These are phyloP conservation scores for Porites cylindrica DNA, from an alignment of 92 coral and sea anemone genomes.

Conservation along the genomic window DNA sequence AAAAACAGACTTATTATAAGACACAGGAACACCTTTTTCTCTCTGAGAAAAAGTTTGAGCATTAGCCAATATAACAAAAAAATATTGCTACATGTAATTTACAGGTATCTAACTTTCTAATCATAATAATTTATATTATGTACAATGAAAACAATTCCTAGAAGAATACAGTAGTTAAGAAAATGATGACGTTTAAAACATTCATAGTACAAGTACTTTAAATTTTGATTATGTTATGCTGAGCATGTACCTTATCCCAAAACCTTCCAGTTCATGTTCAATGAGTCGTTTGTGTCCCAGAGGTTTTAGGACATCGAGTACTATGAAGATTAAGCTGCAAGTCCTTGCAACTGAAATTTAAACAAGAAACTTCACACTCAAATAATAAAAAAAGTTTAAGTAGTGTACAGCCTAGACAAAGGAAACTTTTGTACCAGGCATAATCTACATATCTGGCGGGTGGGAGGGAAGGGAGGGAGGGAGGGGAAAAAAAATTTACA, in stretches of 20 bases:
- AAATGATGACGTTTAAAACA: not conserved
- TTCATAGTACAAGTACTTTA: not conserved
- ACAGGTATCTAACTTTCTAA: too few species aligned
- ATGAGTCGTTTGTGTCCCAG: slow-evolving; percentile 95
- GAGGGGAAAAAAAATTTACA: too few species aligned
- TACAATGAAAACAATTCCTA: not conserved
- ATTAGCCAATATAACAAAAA: too few species aligned
- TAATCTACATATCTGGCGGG: too few species aligned
- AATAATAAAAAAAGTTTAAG: too few species aligned
- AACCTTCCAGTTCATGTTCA: slow-evolving; percentile 96
- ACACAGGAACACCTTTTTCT: not conserved
- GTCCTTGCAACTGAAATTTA: slow-evolving; percentile 91
- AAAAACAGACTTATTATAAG: not conserved
- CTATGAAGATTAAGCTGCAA: slow-evolving; percentile 94
- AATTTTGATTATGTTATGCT: too few species aligned
- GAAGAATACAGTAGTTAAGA: not conserved
- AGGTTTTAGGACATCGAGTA: slow-evolving; percentile 96
- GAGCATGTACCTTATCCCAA: slow-evolving; percentile 87
- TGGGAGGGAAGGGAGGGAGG: too few species aligned
- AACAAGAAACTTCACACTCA: not conserved
- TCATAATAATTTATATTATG: not conserved
- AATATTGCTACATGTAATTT: too few species aligned
- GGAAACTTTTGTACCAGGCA: too few species aligned
- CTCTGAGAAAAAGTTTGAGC: too few species aligned
- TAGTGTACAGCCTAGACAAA: too few species aligned